phyloP scores from a whole-genome alignment of 2,113 vertebrate species.

The Ovibos moschatus region DNA sequence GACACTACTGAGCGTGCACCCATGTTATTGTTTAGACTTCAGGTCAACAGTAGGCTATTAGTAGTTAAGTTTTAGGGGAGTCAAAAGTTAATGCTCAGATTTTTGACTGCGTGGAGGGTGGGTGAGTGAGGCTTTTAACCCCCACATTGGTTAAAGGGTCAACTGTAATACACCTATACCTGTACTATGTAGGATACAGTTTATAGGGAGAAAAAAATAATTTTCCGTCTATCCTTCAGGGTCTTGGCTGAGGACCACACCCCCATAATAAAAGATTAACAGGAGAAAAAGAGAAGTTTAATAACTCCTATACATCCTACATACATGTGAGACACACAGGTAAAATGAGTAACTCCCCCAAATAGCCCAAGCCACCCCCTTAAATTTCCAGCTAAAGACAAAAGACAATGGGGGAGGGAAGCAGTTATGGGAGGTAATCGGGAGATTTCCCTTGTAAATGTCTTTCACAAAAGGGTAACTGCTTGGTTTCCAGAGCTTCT shows the following conservation, averaged over 20 bases:
- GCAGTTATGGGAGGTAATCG: not conserved
- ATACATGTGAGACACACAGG: not conserved
- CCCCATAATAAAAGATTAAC: not conserved
- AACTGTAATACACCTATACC: not conserved
- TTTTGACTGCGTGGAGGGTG: not conserved
- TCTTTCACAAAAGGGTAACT: not conserved
- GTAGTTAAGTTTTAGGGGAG: not conserved
- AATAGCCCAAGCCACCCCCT: not conserved
- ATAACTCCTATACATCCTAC: not conserved
- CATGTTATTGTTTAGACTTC: not conserved
- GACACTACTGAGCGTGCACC: fast-evolving
- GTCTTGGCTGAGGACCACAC: not conserved
- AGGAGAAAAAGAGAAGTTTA: not conserved
- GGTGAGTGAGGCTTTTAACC: not conserved
- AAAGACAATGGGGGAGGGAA: not conserved
- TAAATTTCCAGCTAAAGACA: not conserved
- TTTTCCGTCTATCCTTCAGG: not conserved
- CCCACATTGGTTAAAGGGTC: not conserved
- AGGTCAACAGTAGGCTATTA: not conserved
- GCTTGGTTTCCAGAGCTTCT: not conserved
- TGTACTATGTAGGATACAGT: not conserved
- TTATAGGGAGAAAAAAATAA: not conserved
- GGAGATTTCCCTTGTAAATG: not conserved
- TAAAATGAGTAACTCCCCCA: not conserved
- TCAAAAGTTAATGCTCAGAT: not conserved